Conservation (phyloP, 2,888 invertebrate genomes). For the Monoplex corrugatus region DNA sequence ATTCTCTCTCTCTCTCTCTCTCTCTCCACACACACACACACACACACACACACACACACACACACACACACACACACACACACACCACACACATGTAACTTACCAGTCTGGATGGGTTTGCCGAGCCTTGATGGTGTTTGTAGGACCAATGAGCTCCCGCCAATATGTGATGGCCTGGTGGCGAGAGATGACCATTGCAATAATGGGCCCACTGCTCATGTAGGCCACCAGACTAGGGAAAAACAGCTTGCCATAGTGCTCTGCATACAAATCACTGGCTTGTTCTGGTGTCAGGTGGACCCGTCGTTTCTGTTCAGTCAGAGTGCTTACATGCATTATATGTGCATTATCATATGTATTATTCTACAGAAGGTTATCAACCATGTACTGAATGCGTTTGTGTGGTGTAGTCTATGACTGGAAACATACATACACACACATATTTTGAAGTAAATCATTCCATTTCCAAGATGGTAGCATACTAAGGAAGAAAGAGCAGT, state of each 20-base stretch:
- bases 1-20: too few relatives aligned
- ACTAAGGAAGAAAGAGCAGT: too few relatives aligned
- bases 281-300: slow-evolving; percentile 91
- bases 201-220: slow-evolving; percentile 89
- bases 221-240: slow-evolving; percentile 91
- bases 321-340: neutral
- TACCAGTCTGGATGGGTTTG: slow-evolving; percentile 87
- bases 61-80: too few relatives aligned
- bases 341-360: neutral
- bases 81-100: too few relatives aligned
- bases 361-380: neutral
- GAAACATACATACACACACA: slow-evolving; percentile 11
- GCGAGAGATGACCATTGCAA: slow-evolving; percentile 87
- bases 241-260: slow-evolving; percentile 88
- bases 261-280: slow-evolving; percentile 91
- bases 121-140: slow-evolving; percentile 82
- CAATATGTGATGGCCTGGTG: slow-evolving; percentile 88
- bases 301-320: slow-evolving; percentile 85
- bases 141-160: slow-evolving; percentile 88
- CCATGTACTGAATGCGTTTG: too few relatives aligned
- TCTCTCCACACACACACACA: too few relatives aligned
- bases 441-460: neutral
- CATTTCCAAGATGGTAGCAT: too few relatives aligned
- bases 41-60: too few relatives aligned
- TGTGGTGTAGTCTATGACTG: too few relatives aligned